Evolutionary conservation across 2,888 invertebrate species (phyloP).

Genomic region (Amphipoea lucens): DNA sequence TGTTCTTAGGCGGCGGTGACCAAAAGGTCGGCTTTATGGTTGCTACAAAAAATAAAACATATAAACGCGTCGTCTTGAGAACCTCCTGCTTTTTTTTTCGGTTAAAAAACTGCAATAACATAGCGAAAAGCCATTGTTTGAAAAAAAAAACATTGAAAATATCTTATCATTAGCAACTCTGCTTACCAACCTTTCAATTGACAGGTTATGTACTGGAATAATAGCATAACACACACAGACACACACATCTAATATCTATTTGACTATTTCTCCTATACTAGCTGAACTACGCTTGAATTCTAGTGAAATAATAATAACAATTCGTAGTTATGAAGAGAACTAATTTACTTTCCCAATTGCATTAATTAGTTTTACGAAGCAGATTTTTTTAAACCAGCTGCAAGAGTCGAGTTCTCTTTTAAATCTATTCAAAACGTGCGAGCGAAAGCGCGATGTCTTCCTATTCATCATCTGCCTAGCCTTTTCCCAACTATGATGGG

Average conservation of each 20-base stretch:
- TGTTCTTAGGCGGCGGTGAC: neutral
- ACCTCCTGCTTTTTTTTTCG: neutral
- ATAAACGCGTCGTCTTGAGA: neutral
- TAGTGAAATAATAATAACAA: neutral
- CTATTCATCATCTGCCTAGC: no score
- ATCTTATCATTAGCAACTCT: constrained; percentile 64
- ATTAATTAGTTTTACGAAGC: no score
- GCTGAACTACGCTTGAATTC: neutral
- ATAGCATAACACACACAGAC: constrained; percentile 20
- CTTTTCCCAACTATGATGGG: no score
- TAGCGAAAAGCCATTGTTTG: neutral
- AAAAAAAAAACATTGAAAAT: constrained; percentile 12
- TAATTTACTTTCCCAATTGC: no score
- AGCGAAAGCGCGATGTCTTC: no score
- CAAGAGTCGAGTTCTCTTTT: no score
- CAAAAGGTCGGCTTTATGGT: neutral
- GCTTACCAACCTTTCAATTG: constrained; percentile 68
- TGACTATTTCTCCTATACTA: neutral
- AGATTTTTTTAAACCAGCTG: no score
- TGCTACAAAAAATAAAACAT: neutral
- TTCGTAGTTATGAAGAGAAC: no score
- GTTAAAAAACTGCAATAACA: neutral
- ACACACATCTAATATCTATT: neutral
- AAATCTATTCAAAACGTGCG: no score
- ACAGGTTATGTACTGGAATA: constrained; percentile 72